Conservation (phyloP, 2,797 vertebrate species). For the Psittacula echo region DNA sequence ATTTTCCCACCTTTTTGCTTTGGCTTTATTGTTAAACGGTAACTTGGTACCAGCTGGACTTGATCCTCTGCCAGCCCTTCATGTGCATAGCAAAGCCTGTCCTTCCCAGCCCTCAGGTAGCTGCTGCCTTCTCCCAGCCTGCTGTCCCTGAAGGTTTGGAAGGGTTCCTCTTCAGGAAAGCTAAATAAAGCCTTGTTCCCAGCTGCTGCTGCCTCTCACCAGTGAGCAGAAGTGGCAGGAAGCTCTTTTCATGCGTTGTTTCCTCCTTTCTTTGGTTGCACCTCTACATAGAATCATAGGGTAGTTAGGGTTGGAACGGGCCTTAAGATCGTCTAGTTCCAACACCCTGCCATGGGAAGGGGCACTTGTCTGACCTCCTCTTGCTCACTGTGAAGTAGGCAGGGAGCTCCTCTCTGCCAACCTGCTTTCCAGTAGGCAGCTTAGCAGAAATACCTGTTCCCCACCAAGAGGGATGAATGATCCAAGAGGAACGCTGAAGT, state of each 20-base stretch:
- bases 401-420: neutral
- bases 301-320: neutral
- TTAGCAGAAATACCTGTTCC: neutral
- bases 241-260: neutral
- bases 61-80: neutral
- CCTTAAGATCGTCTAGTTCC: neutral
- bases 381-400: neutral
- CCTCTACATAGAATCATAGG: neutral
- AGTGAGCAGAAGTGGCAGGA: neutral
- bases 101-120: neutral
- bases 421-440: neutral
- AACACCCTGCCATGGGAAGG: neutral
- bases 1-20: neutral
- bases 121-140: neutral
- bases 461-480: rapidly evolving
- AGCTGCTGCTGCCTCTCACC: conserved; percentile 17
- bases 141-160: neutral
- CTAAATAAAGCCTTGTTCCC: neutral
- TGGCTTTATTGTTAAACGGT: neutral
- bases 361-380: neutral
- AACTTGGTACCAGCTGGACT: neutral
- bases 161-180: neutral
- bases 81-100: neutral
- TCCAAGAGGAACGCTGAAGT: neutral
- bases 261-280: neutral